A percentile compares a stretch with the other conserved stretches of the same genome.
phyloP scores from a whole-genome alignment of 1,140 invertebrate species.

The Pseudomyrmex gracilis region DNA sequence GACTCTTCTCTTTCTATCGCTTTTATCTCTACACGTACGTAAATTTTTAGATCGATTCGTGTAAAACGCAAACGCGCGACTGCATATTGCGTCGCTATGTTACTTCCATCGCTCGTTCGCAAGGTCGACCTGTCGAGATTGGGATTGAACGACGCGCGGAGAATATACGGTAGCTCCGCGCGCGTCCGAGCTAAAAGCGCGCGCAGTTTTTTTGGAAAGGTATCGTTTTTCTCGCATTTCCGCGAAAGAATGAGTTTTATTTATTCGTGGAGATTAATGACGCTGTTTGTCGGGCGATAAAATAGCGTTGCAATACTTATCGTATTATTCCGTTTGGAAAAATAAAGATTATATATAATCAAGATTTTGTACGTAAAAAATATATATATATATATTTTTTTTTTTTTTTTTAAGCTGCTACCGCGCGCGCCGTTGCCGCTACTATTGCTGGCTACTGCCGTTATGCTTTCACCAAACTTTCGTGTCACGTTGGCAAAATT shows the following conservation, averaged over 20 bases:
- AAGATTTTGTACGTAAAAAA: constrained; percentile 39
- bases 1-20: neutral
- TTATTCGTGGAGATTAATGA: constrained; percentile 54
- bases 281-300: constrained; percentile 51
- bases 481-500: constrained; percentile 28
- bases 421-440: neutral
- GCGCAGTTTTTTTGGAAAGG: constrained; percentile 47
- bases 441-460: neutral
- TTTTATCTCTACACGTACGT: constrained; percentile 20
- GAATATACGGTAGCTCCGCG: neutral
- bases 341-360: constrained; percentile 39
- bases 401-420: constrained; percentile 17
- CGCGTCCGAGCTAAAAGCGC: constrained; percentile 22
- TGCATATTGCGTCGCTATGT: constrained; percentile 57
- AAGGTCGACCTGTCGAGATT: constrained; percentile 39
- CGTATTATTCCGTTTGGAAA: constrained; percentile 51
- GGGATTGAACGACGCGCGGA: constrained; percentile 41
- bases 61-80: constrained; percentile 39
- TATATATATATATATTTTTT: no score
- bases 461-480: constrained; percentile 28
- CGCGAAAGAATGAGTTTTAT: constrained; percentile 39
- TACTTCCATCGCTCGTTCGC: constrained; percentile 20
- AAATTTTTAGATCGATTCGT: constrained; percentile 36
- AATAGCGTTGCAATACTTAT: constrained; percentile 35
- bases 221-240: constrained; percentile 47